These are phyloP conservation scores for Eulemur rubriventer DNA, from an alignment of 2,797 vertebrate species.

Conservation along the genomic window DNA sequence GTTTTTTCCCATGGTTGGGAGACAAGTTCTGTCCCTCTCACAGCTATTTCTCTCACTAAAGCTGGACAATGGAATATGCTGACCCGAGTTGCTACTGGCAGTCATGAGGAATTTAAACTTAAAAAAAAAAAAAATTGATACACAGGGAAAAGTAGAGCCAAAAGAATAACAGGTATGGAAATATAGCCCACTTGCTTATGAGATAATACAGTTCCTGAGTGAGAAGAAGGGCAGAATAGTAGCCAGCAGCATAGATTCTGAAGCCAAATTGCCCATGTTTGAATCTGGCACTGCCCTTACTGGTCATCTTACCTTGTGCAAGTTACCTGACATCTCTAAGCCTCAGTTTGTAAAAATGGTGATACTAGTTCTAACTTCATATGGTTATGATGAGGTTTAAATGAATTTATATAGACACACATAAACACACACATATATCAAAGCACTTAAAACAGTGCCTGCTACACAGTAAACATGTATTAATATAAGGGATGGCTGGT, in stretches of 20 bases:
- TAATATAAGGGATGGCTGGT: not conserved
- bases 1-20: not conserved
- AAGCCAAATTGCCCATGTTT: not conserved
- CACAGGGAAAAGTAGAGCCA: not conserved
- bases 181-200: not conserved
- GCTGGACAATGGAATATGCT: not conserved
- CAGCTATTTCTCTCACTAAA: not conserved
- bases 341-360: not conserved
- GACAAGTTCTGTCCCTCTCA: not conserved
- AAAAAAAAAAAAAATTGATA: not conserved
- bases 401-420: not conserved
- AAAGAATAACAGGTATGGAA: not conserved
- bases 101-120: not conserved
- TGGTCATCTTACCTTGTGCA: not conserved
- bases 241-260: not conserved
- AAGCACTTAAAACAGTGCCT: not conserved
- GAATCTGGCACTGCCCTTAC: not conserved
- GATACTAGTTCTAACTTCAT: not conserved
- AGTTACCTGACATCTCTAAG: not conserved
- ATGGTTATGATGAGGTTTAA: not conserved
- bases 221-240: not conserved
- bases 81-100: not conserved
- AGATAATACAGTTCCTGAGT: not conserved
- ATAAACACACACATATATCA: not conserved
- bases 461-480: not conserved